Evolutionary conservation across 2,888 invertebrate genomes (phyloP), one percentile per base, ranked within the genome.

Genomic region (Calliopum simillimum): DNA sequence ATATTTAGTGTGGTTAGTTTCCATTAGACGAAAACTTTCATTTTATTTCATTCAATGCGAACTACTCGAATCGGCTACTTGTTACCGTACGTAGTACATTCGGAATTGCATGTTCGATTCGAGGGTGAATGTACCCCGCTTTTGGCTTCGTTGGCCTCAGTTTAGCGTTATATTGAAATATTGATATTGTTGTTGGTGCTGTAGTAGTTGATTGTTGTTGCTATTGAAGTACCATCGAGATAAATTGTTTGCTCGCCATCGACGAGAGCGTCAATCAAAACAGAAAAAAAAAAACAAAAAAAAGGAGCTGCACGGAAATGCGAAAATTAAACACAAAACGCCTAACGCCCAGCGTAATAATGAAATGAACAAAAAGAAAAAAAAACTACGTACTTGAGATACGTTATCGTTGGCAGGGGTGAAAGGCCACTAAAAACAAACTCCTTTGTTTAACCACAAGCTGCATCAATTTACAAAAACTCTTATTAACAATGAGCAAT

Each of bases 301-400:
- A 33, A 4, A 33, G 33, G 33, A 79, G 77, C 76, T 78, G 75
- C 75, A 74, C 77, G 79, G 81, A 80, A 80, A 80, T 81, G 81
- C 80, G 80, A 81, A 81, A 81, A 81, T 80, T 80, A 81, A 81
- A 81, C 78, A 80, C 71, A 72, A 25, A 68, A 68, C 49, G 53
- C 58, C 64, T 51, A 63, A 66, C 63, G 59, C 33, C 33, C 8
- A 33, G 33, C 33, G 1, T 33, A 33, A 33, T 8, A 33, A 33
- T n/a, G n/a, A n/a, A n/a, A n/a, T n/a, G 1, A 33, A 33, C 33
- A 33, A 33, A 1, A 33, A 33, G 1, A 3, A 33, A 33, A 33
- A 33, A 33, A 1, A 5, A 1, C 33, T 33, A 6, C 8, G 33
- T 33, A 33, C 33, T 33, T 33, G 33, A 33, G 33, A 33, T 33